Base-by-base conservation (phyloP, 2,113 vertebrate genomes). In the Hucho hucho region DNA sequence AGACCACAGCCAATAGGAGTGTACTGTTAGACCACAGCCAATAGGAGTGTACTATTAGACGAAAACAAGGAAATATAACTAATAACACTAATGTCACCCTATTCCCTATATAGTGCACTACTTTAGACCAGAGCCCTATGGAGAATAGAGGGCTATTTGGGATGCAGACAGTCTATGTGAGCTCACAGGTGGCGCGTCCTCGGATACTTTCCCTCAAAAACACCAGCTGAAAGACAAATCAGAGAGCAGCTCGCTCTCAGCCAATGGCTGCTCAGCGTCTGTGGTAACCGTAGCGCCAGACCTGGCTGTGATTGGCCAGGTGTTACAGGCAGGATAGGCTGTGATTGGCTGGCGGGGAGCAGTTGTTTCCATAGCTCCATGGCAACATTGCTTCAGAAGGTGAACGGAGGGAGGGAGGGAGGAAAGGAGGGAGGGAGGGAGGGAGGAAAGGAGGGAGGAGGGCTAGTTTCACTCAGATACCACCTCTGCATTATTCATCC, bases 401-500 rank as follows among this genome's bases (percentile, higher is more conserved):
- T 28, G 49, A 76, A 46, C 25, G 69, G 70, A 47, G 83, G 84
- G 86, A 87, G 87, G 88, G 89, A 87, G 84, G 84, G 24, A 86
- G 84, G 83, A 79, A 84, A 79, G 82, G 79, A 81, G 80, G 78
- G 78, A 87, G 7, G 26, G 26, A 26, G 26, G 26, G 26, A 26
- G 37, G 29, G 46, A 47, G 46, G 29, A 5, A 29, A 29, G 29
- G 37, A 49, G 47, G 47, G 3, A 12, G 11, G 83, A 83, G 86
- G 87, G 89, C 78, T 80, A 91, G 87, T 89, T 85, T 86, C 80
- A 16, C 84, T 89, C 88, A 91, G 86, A 92, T 87, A 47, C 72
- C 77, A 86, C 82, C 83, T 86, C 89, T 90, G 84, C 87, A 90
- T 91, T 90, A 93, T 92, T 93, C 80, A 92, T 83, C 83, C 86